Evolutionary conservation across 2,113 vertebrate species (phyloP).

Genomic region (Taxidea taxus): DNA sequence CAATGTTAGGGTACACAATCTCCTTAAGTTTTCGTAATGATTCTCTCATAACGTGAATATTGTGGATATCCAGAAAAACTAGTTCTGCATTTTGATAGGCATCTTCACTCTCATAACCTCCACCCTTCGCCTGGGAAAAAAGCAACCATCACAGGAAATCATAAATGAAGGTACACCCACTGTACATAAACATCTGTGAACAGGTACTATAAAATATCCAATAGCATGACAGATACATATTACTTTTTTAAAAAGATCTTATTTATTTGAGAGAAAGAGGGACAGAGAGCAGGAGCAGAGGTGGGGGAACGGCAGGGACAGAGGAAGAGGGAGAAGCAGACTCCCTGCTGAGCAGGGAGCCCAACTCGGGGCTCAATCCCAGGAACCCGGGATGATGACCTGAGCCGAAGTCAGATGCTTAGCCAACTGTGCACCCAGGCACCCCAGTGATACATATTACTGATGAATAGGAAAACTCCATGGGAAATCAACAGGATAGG

Average conservation of each 20-base stretch:
- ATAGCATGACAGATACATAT: not conserved
- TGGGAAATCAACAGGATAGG: not conserved
- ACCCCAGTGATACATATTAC: not conserved
- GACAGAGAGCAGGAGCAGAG: not conserved
- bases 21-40: conserved; percentile 96
- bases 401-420: not conserved
- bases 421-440: not conserved
- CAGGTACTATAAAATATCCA: not conserved
- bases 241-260: not conserved
- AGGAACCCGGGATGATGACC: not conserved
- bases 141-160: conserved; percentile 14
- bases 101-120: conserved; percentile 97
- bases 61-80: conserved; percentile 98
- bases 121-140: conserved; percentile 92
- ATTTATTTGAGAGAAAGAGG: not conserved
- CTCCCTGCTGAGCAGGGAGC: not conserved
- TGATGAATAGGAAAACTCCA: not conserved
- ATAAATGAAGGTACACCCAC: not conserved
- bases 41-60: conserved; percentile 99
- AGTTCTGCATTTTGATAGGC: conserved; percentile 98
- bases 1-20: conserved; percentile 95
- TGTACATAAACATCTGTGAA: not conserved
- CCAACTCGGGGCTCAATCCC: accelerated
- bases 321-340: not conserved
- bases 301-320: not conserved